Percentiles rank a stretch among this genome's conserved stretches.
Evolutionary conservation across 2,113 vertebrate genomes (phyloP).

Genomic region (Festucalex cinctus): DNA sequence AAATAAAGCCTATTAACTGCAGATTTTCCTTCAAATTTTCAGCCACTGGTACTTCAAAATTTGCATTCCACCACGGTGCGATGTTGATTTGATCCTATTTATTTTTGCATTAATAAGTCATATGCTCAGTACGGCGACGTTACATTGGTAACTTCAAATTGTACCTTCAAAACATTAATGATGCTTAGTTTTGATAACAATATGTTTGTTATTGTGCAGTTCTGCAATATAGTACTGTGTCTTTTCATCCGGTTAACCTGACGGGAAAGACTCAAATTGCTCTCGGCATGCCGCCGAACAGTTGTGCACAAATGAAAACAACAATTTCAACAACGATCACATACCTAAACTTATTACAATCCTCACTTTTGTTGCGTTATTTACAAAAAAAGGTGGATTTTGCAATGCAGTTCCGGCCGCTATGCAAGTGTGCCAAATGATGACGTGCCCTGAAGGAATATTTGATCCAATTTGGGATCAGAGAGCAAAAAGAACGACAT

Average conservation of each 20-base stretch:
- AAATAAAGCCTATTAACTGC: too few relatives aligned
- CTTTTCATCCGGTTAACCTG: too few relatives aligned
- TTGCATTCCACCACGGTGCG: too few relatives aligned
- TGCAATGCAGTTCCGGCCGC: neutral
- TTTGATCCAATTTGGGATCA: neutral
- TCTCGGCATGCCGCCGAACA: too few relatives aligned
- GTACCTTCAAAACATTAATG: neutral
- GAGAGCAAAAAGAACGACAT: neutral
- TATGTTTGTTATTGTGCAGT: too few relatives aligned
- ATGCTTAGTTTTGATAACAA: neutral
- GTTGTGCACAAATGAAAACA: too few relatives aligned
- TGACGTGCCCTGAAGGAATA: neutral
- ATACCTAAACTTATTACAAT: neutral
- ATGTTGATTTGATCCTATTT: neutral
- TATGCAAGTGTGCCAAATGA: neutral
- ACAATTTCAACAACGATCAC: neutral
- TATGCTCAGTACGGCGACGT: neutral
- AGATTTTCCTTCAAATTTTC: too few relatives aligned
- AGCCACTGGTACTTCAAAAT: too few relatives aligned
- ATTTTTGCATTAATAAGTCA: neutral
- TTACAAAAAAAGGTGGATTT: neutral
- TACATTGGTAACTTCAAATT: neutral
- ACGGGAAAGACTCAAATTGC: neutral
- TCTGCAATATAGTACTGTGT: neutral
- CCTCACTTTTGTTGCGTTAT: neutral